phyloP scores from a whole-genome alignment of 1,140 invertebrate genomes.

The Bombus pascuorum region DNA sequence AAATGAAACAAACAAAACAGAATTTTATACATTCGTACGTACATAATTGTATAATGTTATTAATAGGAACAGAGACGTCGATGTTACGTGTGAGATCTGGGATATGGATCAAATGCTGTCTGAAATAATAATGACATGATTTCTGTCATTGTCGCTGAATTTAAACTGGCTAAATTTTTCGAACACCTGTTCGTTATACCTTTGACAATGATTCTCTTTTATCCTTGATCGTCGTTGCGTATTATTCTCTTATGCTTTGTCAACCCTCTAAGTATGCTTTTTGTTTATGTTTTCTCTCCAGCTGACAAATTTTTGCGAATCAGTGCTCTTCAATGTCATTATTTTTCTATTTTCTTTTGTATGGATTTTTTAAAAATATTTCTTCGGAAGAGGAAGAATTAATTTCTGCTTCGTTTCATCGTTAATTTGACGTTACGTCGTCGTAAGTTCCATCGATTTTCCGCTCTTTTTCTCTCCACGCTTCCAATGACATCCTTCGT shows the following conservation, averaged over 20 bases:
- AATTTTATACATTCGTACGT: slow-evolving; percentile 81
- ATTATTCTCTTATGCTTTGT: not conserved
- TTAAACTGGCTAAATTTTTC: slow-evolving; percentile 23
- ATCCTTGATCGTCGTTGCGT: not conserved
- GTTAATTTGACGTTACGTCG: not conserved
- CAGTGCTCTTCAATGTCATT: not conserved
- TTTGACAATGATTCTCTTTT: not conserved
- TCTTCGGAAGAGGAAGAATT: not conserved
- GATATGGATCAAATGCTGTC: slow-evolving; percentile 56
- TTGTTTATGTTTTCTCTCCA: not conserved
- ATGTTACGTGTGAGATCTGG: slow-evolving; percentile 62
- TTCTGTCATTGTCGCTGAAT: slow-evolving; percentile 54
- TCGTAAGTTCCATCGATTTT: not conserved
- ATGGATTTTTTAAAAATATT: not conserved
- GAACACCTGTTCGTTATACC: not conserved
- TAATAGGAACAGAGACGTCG: slow-evolving; percentile 63
- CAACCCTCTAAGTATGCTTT: not conserved
- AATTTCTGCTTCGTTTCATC: not conserved
- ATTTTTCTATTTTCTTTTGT: not conserved
- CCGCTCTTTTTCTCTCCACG: not conserved
- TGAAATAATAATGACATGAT: slow-evolving; percentile 56
- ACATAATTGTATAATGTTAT: slow-evolving; percentile 72
- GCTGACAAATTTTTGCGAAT: not conserved
- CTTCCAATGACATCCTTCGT: not conserved
- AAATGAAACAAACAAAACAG: slow-evolving; percentile 52